Evolutionary conservation across 2,888 invertebrate species (phyloP), one percentile per base, ranked within the genome.

Genomic region (Himalopsyche japonica): DNA sequence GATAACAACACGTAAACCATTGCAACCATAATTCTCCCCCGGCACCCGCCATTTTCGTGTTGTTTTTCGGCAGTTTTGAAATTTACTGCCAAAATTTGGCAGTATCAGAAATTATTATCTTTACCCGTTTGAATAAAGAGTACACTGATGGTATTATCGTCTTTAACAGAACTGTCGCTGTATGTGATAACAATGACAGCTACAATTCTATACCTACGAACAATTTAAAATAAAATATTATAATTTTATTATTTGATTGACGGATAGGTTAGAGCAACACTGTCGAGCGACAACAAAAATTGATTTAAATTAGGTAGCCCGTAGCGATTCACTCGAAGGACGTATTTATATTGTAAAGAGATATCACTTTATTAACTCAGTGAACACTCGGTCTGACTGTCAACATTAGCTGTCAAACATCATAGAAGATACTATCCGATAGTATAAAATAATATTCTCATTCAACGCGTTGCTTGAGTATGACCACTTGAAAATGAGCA

Each of bases 1-100:
- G 94, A 89, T 97, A 95, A 92, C 97, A 97, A 91, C 97, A 97
- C 87, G 97, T 96, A 92, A 97, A 97, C 95, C 97, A 97, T 32
- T 85, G 85, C 82, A 85, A 76, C 80, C 79, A 80, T n/a, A 85
- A 34, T 37, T 85, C 85, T 18, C 82, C 82, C 12, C 85, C 85
- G 18, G 82, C 81, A 34, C 79, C 82, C 10, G 85, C 85, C 85
- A 85, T 85, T 70, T 82, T 80, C 24, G 27, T 34, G 64, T 49
- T 79, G 30, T 82, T 77, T 24, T 47, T 77, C 12, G 82, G 77
- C 82, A 82, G 76, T 76, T 82, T 76, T 47, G 37, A 27, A 43
- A 20, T 37, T 37, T 43, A 77, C 77, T 77, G 77, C 43, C 34
- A 77, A 37, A 76, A 77, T 77, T 32, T 77, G 34, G 43, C 77